These are phyloP conservation scores for Branchipolynoe longqiensis DNA, from an alignment of 2,888 invertebrate genomes.

Conservation along the genomic window DNA sequence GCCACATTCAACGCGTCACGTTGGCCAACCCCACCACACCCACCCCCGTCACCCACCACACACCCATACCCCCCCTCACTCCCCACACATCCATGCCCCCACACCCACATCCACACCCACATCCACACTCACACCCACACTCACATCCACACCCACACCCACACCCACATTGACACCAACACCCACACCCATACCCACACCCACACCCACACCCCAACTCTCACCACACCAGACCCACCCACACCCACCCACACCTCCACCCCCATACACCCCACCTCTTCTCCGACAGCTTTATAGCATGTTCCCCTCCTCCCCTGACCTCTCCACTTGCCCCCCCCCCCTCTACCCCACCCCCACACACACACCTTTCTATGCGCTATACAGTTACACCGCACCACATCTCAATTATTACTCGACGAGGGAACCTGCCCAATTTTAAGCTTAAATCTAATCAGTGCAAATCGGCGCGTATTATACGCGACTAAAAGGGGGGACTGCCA, in stretches of 20 bases:
- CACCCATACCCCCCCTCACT: too few relatives aligned
- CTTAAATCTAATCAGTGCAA: slow-evolving; percentile 56
- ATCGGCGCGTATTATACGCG: slow-evolving; percentile 27
- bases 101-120: too few relatives aligned
- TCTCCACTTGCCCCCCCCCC: neutral
- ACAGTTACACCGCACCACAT: slow-evolving; percentile 41
- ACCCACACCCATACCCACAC: too few relatives aligned
- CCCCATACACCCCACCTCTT: neutral
- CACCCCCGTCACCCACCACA: neutral
- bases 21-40: neutral
- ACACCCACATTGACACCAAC: too few relatives aligned
- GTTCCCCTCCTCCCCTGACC: too few relatives aligned
- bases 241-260: too few relatives aligned
- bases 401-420: slow-evolving; percentile 49
- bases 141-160: too few relatives aligned
- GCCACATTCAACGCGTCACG: neutral
- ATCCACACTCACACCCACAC: too few relatives aligned
- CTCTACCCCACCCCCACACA: neutral
- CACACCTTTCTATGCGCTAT: slow-evolving; percentile 44
- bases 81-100: too few relatives aligned
- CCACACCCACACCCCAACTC: too few relatives aligned
- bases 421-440: slow-evolving; percentile 53
- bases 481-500: neutral
- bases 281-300: too few relatives aligned
- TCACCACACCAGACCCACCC: too few relatives aligned